Evolutionary conservation across 1,140 invertebrate genomes (phyloP).

Genomic region (Drosophila sechellia): DNA sequence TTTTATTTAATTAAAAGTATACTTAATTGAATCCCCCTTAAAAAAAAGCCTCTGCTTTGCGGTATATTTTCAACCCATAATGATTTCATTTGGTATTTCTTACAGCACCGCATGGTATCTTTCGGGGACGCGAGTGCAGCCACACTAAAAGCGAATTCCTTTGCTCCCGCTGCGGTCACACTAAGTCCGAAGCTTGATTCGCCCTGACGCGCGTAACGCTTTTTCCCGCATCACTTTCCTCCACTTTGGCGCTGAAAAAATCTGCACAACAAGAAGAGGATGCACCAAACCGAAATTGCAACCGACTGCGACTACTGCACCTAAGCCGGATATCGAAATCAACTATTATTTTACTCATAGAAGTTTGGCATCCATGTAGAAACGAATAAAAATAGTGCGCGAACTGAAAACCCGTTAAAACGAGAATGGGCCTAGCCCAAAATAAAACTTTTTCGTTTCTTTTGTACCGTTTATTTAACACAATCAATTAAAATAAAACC

Average conservation of each 20-base stretch:
- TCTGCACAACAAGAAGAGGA: conserved; percentile 20
- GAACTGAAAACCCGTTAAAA: conserved; percentile 30
- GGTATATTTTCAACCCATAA: background rate
- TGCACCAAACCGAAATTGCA: conserved; percentile 16
- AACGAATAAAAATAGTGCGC: conserved; percentile 50
- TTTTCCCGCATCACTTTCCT: conserved; percentile 70
- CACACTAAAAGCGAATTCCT: background rate
- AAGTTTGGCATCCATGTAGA: conserved; percentile 24
- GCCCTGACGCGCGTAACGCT: conserved; percentile 59
- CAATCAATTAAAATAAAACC: conserved; percentile 6
- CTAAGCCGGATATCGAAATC: conserved; percentile 10
- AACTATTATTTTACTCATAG: conserved; percentile 8
- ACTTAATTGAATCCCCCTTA: background rate
- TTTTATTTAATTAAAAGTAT: no score
- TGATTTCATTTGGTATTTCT: conserved; percentile 8
- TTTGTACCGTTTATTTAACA: conserved; percentile 51
- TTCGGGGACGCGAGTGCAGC: background rate
- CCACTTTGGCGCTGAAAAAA: conserved; percentile 70
- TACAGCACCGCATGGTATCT: conserved; percentile 7
- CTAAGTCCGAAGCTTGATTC: conserved; percentile 61
- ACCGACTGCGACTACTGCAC: conserved; percentile 8
- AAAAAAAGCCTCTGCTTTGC: background rate
- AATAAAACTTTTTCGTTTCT: conserved; percentile 59
- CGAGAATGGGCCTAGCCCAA: conserved; percentile 71
- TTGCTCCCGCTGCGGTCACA: conserved; percentile 33